Evolutionary conservation across 2,888 invertebrate species (phyloP), one percentile per base, ranked within the genome.

Genomic region (Cryptocephalus moraei): DNA sequence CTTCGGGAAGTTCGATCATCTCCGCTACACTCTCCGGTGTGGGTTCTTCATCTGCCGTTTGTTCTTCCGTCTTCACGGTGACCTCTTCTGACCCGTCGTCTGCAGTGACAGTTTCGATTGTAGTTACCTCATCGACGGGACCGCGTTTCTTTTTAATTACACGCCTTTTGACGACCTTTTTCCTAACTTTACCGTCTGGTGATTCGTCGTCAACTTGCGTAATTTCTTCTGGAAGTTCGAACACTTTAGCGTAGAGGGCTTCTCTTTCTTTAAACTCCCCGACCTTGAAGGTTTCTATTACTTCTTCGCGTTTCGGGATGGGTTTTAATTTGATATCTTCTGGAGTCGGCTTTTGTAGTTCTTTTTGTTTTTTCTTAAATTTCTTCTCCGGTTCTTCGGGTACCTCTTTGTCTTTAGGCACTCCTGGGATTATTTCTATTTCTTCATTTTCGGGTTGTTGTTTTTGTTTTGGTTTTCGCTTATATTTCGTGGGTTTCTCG

Each of bases 1-100:
- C 68, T 8, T 72, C 69, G 52, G 64, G 60, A 32, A 70, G 62
- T 61, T 69, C 71, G 63, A 71, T 61, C 49, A 49, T 57, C 50
- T 51, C 51, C 36, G 53, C 53, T 46, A 61, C 54, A 48, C 58
- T 57, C 50, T 66, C 56, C 3, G 36, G 36, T 22, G 2, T 6
- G 12, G 6, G 2, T 48, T 65, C 56, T 36, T 36, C 36, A 6
- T 4, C n/a, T 12, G 36, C 11, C 12, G 12, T 11, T 22, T 22
- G 22, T 10, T 56, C 56, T 51, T 52, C 48, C 1, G 38, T 22
- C 10, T 52, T 57, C 4, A 66, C 60, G 8, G 64, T 62, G 1
- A 56, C 58, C 57, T 63, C 57, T 12, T 64, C 61, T 45, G 60
- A 46, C 8, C 63, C 64, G 36, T 56, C 59, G 41, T 61, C 63